Base-by-base conservation (phyloP, 1,140 invertebrate species). In the Eumaeus atala region DNA sequence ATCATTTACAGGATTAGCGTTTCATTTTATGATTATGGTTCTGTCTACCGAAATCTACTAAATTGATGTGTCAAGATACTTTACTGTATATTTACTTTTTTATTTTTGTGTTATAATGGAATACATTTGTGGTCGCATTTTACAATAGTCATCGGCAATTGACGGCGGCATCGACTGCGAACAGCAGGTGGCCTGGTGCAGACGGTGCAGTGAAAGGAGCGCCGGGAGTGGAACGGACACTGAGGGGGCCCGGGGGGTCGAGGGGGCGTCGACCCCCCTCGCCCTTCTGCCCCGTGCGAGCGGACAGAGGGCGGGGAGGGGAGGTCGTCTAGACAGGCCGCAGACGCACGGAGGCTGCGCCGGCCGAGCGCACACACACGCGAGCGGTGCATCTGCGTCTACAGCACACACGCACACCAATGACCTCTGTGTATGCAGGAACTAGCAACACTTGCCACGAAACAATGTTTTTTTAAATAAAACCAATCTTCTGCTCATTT, bases 311-410 rank as follows among this genome's bases (percentile, higher is more conserved):
- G 58, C 33, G 57, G 66, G 42, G 56, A 58, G 59, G 59, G 63
- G 63, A 65, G 71, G 66, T 51, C 69, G 82, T 85, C 82, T 84
- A 84, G 83, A 84, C 83, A 75, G 83, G 77, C 77, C 78, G 78
- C 80, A 86, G 83, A 86, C 83, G 75, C 72, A 76, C 67, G 78
- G 83, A 84, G 80, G 80, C 80, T 84, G 82, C 77, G 74, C 76
- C 62, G 73, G 66, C 63, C 72, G 65, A 61, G 56, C 62, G 3
- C 71, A 68, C 79, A 52, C 79, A 82, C 77, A 77, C 77, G 3
- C 59, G 51, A 51, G 51, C 59, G 58, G 49, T 80, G 74, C 78
- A 80, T 70, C 76, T 65, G 51, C 65, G 51, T 68, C 71, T 67
- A 63, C 66, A 61, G 49, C 66, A 70, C 71, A 76, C 70, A 68